Base-by-base conservation (phyloP, 2,888 invertebrate genomes). In the Stenchaetothrips biformis region DNA sequence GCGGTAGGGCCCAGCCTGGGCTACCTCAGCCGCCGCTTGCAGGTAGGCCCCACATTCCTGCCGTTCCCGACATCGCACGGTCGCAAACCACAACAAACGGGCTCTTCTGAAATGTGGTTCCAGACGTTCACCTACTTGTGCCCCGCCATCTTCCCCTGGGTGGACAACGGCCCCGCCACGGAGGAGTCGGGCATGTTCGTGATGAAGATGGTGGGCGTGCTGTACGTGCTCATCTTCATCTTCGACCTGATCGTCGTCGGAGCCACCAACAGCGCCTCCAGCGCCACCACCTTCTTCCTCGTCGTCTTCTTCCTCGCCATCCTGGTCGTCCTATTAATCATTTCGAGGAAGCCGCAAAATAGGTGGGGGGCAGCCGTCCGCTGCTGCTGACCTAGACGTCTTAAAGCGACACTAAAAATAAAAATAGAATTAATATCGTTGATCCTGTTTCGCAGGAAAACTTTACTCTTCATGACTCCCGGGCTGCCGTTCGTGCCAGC, bases 401-500 rank as follows among this genome's bases (percentile, higher is more conserved):
- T 6, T 77, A 77, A 77, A 25, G 2, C 3, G 77, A 27, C 1
- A 11, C 27, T 3, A 27, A 37, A 25, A 11, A 78, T 3, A 7
- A 9, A 47, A 78, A 37, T 47, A 48, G 37, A 78, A 37, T 37
- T 47, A 27, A n/a, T 37, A 2, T 37, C 4, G 37, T 37, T 37
- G 1, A 3, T 6, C 13, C 67, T 81, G 80, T 83, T 82, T 88
- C 89, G 37, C 87, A 95, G 95, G 85, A 92, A 91, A 86, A 91
- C 92, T 78, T 87, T 95, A 83, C 91, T 95, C 86, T 97, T 97
- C 88, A 92, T 94, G 88, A 95, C 97, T 53, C 97, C 97, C 18
- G 93, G 94, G 83, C 90, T 98, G 85, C 98, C 98, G 78, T 95
- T 96, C 87, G 93, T 97, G 83, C 97, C 97, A 81, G 92, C 95